These are phyloP conservation scores for Micromys minutus DNA, from an alignment of 2,113 vertebrate genomes.

Conservation along the genomic window DNA sequence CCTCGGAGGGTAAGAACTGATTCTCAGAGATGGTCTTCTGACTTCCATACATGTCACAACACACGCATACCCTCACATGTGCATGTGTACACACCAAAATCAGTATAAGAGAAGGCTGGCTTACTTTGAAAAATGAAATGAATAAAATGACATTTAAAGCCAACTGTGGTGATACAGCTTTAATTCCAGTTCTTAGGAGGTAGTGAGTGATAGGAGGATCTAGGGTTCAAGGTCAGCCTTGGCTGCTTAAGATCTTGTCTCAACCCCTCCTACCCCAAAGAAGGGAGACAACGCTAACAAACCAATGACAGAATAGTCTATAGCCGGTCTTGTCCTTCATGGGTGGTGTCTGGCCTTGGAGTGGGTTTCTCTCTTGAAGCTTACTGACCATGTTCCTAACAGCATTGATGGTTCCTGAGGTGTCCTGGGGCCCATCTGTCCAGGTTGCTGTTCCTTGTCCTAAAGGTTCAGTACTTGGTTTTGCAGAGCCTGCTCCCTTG, in stretches of 20 bases:
- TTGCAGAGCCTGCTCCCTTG: too few species aligned
- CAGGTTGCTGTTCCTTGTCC: background rate
- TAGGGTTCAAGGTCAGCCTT: background rate
- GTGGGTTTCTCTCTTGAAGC: background rate
- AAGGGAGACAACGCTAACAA: background rate
- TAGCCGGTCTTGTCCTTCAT: background rate
- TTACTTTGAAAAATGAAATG: background rate
- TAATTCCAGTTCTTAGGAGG: background rate
- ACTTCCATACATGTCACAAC: background rate
- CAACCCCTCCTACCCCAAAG: background rate
- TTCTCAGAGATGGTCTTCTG: background rate
- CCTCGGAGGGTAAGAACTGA: background rate
- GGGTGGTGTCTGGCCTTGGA: background rate
- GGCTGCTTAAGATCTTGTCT: background rate
- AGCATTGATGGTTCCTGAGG: background rate
- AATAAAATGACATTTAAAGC: background rate
- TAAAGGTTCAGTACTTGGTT: background rate
- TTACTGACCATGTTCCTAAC: rapidly evolving
- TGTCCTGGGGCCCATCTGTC: background rate
- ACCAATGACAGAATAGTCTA: background rate
- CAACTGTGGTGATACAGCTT: background rate
- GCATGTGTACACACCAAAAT: background rate
- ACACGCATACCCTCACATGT: background rate
- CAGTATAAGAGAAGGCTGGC: background rate
- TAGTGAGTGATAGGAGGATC: background rate